Base-by-base conservation (phyloP, 2,888 invertebrate genomes). In the Sesamia inferens region DNA sequence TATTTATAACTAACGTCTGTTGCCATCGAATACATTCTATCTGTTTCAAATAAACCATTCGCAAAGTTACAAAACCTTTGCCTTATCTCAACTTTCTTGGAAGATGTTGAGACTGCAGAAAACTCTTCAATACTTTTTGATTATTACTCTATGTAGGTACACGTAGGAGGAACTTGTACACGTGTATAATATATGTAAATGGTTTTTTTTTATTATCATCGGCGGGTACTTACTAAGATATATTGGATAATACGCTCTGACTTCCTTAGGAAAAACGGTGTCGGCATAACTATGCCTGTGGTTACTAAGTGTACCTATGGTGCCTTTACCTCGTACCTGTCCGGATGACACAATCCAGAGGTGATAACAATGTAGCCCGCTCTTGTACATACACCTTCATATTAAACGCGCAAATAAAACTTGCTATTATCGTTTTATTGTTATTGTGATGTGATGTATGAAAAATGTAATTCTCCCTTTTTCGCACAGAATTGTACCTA, bases 371-470 rank as follows among this genome's bases (percentile, higher is more conserved):
- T 70, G 74, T 63, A 76, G 67, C 70, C 79, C 71, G 71, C 74
- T 48, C 69, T 55, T 78, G 31, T 79, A 77, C 66, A 66, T 71
- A 84, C 68, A 75, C 72, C 72, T 81, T 76, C 76, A 81, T 81
- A 80, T 79, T 77, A 76, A 74, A 58, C 76, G 72, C 58, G 76
- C 70, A 83, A 83, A 85, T 86, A 86, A 83, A 87, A 83, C 80
- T 85, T 76, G 75, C 77, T 76, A 83, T 85, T 83, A 85, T 85
- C 81, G 82, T 85, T 87, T 85, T 87, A 87, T 85, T 87, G 85
- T 87, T 87, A 87, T 85, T 83, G 80, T 85, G 84, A 87, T 85
- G 79, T 86, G 81, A 87, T 82, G 82, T 87, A 87, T 85, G 87
- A 85, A 84, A 87, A 86, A 87, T 86, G 76, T 84, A 83, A 85